Base-by-base conservation (phyloP, 1,140 invertebrate species). In the Polyergus mexicanus region DNA sequence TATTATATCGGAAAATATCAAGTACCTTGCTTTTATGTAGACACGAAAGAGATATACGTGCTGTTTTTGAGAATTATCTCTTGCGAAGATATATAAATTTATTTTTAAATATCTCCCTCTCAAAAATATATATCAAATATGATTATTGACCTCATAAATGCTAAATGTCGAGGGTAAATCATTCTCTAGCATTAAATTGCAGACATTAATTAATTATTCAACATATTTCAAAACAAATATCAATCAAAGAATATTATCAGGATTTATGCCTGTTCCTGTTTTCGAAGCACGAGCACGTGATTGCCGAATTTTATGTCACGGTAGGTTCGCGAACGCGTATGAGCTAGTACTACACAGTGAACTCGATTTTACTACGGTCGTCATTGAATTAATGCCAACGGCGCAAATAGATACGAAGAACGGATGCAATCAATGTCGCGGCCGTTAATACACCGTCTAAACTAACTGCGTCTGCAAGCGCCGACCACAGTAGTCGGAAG, bases 351-450 rank as follows among this genome's bases (percentile, higher is more conserved):
- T 74, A 83, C 41, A 83, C 38, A 11, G 41, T 54, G 54, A 47
- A 44, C 54, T 74, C 68, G 68, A 83, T 83, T 83, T 83, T 74
- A 54, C 68, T 85, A 35, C 62, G 62, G 44, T 85, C 75, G 76
- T 54, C 75, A 78, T 80, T 66, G 62, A 80, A 66, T 78, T 66
- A 85, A 78, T 60, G 71, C 83, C 75, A 44, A 58, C 44, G 19
- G 63, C 47, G 74, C 62, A 85, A 81, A 65, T 68, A 60, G 62
- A 78, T 80, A 85, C 74, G 81, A 86, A 85, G 68, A 85, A 85
- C 32, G 56, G 81, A 86, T 65, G 68, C 81, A 85, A 86, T 86
- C 81, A 86, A 85, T 68, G 69, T 86, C 58, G 68, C 69, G 81
- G 65, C 66, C 81, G 84, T 69, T 86, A 86, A 86, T 74, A 60